Evolutionary conservation across 2,888 invertebrate genomes (phyloP).

Genomic region (Limnephilus auricula): DNA sequence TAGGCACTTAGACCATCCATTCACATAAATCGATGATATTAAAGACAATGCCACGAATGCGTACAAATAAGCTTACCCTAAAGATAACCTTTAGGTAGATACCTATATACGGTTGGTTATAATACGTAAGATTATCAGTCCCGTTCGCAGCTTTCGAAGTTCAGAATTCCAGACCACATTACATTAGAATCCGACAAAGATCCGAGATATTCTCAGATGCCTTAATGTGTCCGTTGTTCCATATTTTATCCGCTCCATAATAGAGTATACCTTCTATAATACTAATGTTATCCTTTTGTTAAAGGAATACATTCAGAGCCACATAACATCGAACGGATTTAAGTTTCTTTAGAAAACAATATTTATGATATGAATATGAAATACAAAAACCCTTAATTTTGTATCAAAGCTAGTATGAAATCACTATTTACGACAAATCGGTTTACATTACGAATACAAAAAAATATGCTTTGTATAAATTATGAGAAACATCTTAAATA

Average conservation of each 20-base stretch:
- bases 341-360: background rate
- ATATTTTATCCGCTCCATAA: background rate
- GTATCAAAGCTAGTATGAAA: no score
- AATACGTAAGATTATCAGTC: background rate
- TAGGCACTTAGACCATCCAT: no score
- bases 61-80: background rate
- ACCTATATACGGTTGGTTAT: background rate
- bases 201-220: background rate
- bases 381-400: no score
- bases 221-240: background rate
- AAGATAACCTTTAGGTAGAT: background rate
- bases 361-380: no score
- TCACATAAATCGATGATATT: background rate
- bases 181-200: background rate
- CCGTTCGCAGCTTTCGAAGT: background rate
- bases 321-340: background rate
- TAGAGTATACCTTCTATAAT: background rate
- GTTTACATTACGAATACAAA: no score
- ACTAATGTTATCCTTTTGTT: background rate
- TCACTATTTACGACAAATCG: no score
- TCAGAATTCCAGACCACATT: background rate
- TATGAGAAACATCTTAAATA: no score
- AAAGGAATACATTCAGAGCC: background rate
- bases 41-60: background rate
- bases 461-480: no score